These are phyloP conservation scores for Scotopteryx bipunctaria DNA, from an alignment of 2,888 invertebrate genomes.

Conservation along the genomic window DNA sequence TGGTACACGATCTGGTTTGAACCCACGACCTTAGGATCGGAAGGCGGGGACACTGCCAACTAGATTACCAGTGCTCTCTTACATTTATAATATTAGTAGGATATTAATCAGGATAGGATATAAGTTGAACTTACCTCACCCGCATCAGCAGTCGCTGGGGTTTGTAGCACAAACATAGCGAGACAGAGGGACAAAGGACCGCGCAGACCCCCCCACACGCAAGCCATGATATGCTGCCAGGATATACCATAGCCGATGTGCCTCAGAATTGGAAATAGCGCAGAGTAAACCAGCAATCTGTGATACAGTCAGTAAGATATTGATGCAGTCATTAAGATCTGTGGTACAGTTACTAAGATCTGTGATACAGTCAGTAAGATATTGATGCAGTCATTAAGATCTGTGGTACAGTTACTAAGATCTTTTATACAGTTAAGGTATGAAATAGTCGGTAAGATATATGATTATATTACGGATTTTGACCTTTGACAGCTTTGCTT, in stretches of 20 bases:
- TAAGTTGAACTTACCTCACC: conserved; percentile 64
- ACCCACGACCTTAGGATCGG: too few relatives aligned
- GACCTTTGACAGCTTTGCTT: too few relatives aligned
- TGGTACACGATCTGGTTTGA: too few relatives aligned
- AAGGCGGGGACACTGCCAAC: too few relatives aligned
- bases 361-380: background rate
- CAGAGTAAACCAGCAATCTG: conserved; percentile 71
- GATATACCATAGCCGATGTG: conserved; percentile 83
- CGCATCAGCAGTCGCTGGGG: conserved; percentile 57
- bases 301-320: background rate
- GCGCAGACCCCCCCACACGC: conserved; percentile 85
- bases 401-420: too few relatives aligned
- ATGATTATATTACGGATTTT: too few relatives aligned
- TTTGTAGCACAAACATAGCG: conserved; percentile 79
- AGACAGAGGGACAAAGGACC: conserved; percentile 84
- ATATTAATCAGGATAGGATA: background rate
- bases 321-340: background rate
- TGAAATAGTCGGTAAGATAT: background rate
- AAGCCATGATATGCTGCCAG: conserved; percentile 82
- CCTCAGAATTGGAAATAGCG: conserved; percentile 78
- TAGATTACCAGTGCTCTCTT: too few relatives aligned
- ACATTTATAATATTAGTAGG: background rate
- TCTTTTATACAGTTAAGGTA: background rate
- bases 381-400: too few relatives aligned
- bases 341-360: background rate